Base-by-base conservation (phyloP, 2,888 invertebrate genomes). In the Podotricha telesiphe region DNA sequence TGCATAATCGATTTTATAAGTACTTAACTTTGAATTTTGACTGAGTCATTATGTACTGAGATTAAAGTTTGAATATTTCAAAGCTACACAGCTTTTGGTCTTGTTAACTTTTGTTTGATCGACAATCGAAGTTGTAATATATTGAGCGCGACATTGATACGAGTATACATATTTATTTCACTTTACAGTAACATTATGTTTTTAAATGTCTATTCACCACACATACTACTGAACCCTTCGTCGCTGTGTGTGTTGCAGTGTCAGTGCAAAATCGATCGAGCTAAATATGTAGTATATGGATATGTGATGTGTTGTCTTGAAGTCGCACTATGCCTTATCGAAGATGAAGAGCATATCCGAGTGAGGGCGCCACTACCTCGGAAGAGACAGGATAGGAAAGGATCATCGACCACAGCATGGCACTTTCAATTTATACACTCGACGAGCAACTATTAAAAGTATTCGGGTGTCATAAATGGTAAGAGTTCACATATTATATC, bases 211-310 rank as follows among this genome's bases (percentile, higher is more conserved):
- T 70, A 72, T 75, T 70, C 53, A 70, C 51, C 80, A 72, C 78
- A 78, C 50, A 65, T 62, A 62, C 64, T 77, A 76, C 73, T 79
- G 76, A 79, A 74, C 78, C 78, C 73, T 75, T 78, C 77, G 78
- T 79, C 78, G 77, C 76, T 74, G 85, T 87, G 87, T 89, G 85
- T 89, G 80, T 80, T 83, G 88, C 89, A 92, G 90, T 91, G 88
- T 92, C 93, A 94, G 94, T 94, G 94, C 94, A 94, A 94, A 94
- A 94, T 94, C 94, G 94, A 93, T 91, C 89, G 84, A 87, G 85
- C 88, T 88, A 89, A 87, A 86, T 82, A 82, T 88, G 86, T 87
- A 78, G 80, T 79, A 80, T 77, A 81, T 76, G 78, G 81, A 81
- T 83, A 78, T 80, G 82, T 84, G 80, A 80, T 62, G 83, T 87